Base-by-base conservation (phyloP, 37 sponge, comb jelly and placozoan genomes). In the Spongia lamella region DNA sequence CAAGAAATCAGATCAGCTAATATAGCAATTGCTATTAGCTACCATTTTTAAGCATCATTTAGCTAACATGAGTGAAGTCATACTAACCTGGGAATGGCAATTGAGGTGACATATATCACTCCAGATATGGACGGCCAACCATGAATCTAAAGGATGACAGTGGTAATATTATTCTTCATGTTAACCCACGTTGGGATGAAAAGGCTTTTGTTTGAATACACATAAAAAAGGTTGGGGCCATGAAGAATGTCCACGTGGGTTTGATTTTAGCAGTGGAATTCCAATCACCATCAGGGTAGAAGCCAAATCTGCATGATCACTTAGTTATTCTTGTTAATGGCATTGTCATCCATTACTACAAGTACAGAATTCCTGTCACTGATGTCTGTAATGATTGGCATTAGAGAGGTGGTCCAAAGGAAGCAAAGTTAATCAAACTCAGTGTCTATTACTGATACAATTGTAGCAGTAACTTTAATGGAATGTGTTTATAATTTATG, bases 231-330 rank as follows among this genome's bases (percentile, higher is more conserved):
- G 29, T 11, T 58, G 60, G 60, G 60, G 60, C 6, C 11, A 11
- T 15, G 60, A 58, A 58, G 60, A 58, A 58, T 15, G 60, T 22
- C 60, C 60, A 15, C 6, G 29, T 29, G 60, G 60, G 7, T 58
- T 58, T 58, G 60, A 58, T 26, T 58, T 58, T 58, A 58, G 60
- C 29, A 58, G 60, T 26, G 60, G 60, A 29, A 15, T 58, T 58
- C 60, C 60, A 5, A 26, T 58, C 25, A 58, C 60, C 13, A 15
- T 58, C 29, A 22, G 60, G 7, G 60, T 58, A 15, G 60, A 58
- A 58, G 60, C 29, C 25, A 58, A 22, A 15, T 7, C 25, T n/a
- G n/a, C n/a, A n/a, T 7, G 29, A 58, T 5, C 29, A 22, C 29
- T 26, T 58, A 7, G 60, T 29, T 58, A 26, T 58, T 22, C 29